These are phyloP conservation scores for Cryptomyrus ogoouensis DNA, from an alignment of 2,113 vertebrate genomes.

Conservation along the genomic window DNA sequence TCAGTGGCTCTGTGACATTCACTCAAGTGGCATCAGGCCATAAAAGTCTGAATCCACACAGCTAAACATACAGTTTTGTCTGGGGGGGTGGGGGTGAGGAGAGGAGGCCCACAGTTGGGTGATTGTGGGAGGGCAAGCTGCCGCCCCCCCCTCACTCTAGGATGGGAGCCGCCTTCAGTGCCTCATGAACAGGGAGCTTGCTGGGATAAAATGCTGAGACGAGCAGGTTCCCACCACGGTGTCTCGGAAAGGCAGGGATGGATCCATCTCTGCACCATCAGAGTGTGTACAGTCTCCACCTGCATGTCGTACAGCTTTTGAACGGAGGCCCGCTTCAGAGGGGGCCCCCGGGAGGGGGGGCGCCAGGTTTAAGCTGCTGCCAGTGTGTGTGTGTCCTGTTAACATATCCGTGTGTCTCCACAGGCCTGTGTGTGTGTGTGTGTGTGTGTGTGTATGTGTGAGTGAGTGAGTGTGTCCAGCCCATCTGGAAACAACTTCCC, in stretches of 20 bases:
- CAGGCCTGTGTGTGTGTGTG: background rate
- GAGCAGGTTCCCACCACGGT: background rate
- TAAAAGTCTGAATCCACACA: background rate
- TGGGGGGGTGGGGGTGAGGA: background rate
- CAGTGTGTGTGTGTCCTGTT: slow-evolving; percentile 10
- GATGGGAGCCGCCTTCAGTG: background rate
- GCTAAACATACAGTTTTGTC: background rate
- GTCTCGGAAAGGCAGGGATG: background rate
- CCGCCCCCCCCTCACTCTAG: background rate
- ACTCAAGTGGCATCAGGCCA: background rate
- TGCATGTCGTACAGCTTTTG: background rate
- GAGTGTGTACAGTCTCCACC: background rate
- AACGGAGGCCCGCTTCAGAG: background rate
- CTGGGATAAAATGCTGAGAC: background rate
- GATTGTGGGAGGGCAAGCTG: background rate
- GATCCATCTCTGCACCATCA: background rate
- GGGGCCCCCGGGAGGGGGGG: background rate
- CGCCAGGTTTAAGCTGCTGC: background rate
- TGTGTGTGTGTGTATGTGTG: background rate
- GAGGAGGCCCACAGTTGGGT: background rate
- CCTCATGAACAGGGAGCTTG: background rate
- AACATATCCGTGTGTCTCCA: background rate
- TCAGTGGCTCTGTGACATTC: background rate
- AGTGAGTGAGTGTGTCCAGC: slow-evolving; percentile 2
- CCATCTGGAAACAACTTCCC: slow-evolving; percentile 38